Evolutionary conservation across 2,113 vertebrate species (phyloP), one percentile per base, ranked within the genome.

Genomic region (Peromyscus leucopus): DNA sequence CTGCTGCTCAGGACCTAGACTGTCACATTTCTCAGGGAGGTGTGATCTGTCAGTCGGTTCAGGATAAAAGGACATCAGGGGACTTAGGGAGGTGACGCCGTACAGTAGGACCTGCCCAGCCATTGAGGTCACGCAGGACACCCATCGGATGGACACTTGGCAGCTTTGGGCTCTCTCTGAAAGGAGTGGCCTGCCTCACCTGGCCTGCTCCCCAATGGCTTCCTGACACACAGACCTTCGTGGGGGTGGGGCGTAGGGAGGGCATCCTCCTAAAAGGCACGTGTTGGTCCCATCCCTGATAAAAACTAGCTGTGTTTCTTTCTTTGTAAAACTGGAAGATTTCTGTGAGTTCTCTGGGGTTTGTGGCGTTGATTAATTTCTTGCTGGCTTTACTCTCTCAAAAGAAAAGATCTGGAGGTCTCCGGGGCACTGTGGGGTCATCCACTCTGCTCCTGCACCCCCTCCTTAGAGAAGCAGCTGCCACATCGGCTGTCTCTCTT

Each of bases 381-480:
- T 80, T 72, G 3, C 39, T 74, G 22, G 10, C 88, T 90, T 93
- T 87, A 28, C 46, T 93, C 55, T 90, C 90, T 76, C 84, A 69
- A 51, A 71, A 71, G 57, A 65, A 93, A 92, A 97, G 82, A 59
- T 7, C 33, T 55, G 63, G 61, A 75, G 89, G n/a, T 82, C 76
- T 90, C 48, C 42, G 57, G 85, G 89, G 46, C 76, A 19, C 4
- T 28, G 67, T 36, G 36, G 75, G 80, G 61, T 93, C 89, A 31
- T 71, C 46, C 33, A 71, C 51, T 21, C 11, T 0, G 12, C 80
- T 91, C 59, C 88, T 65, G 42, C n/a, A 39, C 36, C 46, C 46
- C 48, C 65, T 96, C 55, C 90, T 93, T 74, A 0, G 31, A 89
- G 93, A 85, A 88, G 95, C 98, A 98, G 97, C 96, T 98, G 97